Base-by-base conservation (phyloP, 1,140 invertebrate species). In the Monochamus saltuarius region DNA sequence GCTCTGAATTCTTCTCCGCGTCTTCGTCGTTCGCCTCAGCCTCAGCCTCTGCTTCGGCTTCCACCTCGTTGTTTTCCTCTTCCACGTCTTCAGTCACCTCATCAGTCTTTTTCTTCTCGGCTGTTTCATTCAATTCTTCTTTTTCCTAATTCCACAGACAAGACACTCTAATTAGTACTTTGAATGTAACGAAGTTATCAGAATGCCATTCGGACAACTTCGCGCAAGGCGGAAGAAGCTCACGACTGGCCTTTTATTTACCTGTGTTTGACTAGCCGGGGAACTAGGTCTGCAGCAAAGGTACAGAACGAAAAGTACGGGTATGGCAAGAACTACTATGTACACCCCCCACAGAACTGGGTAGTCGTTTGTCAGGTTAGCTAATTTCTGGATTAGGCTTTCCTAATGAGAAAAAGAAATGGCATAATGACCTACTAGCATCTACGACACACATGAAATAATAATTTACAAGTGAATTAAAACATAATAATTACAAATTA, bases 281-380 rank as follows among this genome's bases (percentile, higher is more conserved):
- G 74, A 76, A 63, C 79, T 78, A 49, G 85, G 82, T 68, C 83
- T 85, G 83, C 90, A 95, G 81, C 89, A 96, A 47, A 85, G 81
- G 77, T 93, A 88, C 64, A 96, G 83, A 65, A 92, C 75, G 62
- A 93, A 81, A 65, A 91, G 82, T 61, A 90, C 78, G 35, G 93
- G 87, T 51, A 97, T 76, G 62, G 89, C 89, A 76, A 91, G 79
- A 53, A 87, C 84, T 57, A 97, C 75, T 66, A 97, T 83, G 77
- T 94, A 93, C 51, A 92, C 84, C 52, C 85, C 90, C 88, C 91
- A 97, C 60, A 96, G 83, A 89, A 93, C 95, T 34, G 96, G 95
- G 74, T 94, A 85, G 56, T 92, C 89, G 67, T 92, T 89, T 58
- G 92, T 91, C 67, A 89, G 90, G 73, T 88, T 86, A 64, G 93